Conservation (phyloP, 2,113 vertebrate species). For the Hippoglossus stenolepis region DNA sequence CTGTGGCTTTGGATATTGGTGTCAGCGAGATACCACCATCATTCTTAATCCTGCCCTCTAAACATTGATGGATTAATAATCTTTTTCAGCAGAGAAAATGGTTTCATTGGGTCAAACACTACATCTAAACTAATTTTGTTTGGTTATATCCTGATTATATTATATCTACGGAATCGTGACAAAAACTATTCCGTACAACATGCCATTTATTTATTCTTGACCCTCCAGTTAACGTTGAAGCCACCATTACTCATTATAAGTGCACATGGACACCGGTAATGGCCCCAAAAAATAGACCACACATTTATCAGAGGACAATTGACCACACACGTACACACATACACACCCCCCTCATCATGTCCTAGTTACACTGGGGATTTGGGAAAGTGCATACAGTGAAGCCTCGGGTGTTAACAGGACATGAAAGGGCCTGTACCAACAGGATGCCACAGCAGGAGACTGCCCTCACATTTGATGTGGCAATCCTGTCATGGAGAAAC, state of each 20-base stretch:
- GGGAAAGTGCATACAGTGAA: conserved; percentile 18
- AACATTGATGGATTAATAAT: neutral
- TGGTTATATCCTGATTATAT: neutral
- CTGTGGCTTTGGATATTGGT: neutral
- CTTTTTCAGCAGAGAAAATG: neutral
- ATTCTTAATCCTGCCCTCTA: neutral
- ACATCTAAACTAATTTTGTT: neutral
- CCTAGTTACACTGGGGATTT: conserved; percentile 54
- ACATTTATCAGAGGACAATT: neutral
- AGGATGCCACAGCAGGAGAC: conserved; percentile 68
- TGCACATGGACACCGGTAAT: neutral
- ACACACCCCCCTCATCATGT: conserved; percentile 24
- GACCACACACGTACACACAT: neutral
- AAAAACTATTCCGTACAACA: neutral
- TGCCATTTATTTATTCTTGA: neutral
- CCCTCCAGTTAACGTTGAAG: neutral
- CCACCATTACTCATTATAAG: neutral
- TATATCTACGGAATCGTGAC: neutral
- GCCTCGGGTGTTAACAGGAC: conserved; percentile 64
- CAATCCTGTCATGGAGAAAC: conserved; percentile 72
- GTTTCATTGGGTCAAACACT: neutral
- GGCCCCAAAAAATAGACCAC: neutral
- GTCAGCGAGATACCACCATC: too few species aligned
- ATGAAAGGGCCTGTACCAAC: conserved; percentile 70
- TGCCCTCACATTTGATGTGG: conserved; percentile 71